A percentile compares a stretch with the other conserved stretches of the same genome.
Evolutionary conservation across 2,797 vertebrate genomes (phyloP).

Genomic region (Pipistrellus nathusii): DNA sequence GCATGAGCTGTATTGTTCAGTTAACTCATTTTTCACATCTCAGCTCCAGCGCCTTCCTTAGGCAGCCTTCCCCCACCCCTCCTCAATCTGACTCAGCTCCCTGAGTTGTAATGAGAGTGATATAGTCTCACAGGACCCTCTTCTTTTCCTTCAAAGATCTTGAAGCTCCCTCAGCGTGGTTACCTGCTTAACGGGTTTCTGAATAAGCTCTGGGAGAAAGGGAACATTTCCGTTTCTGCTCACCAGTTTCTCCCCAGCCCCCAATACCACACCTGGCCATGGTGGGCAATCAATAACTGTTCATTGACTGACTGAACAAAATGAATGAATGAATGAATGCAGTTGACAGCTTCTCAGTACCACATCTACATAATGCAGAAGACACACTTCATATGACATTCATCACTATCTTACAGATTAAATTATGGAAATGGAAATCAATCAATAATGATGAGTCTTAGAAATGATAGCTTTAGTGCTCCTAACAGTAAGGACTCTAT

Average conservation of each 20-base stretch:
- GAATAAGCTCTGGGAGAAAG: background rate
- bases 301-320: background rate
- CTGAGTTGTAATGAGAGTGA: background rate
- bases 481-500: background rate
- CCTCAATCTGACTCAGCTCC: background rate
- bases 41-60: background rate
- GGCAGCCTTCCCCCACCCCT: background rate
- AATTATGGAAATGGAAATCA: background rate
- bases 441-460: background rate
- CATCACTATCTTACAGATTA: background rate
- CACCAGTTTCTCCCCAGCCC: background rate
- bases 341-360: background rate
- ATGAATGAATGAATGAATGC: background rate
- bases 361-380: background rate
- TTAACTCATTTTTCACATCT: constrained; percentile 5
- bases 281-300: background rate
- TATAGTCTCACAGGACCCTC: background rate
- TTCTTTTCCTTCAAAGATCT: background rate
- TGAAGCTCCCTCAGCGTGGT: background rate
- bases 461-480: background rate
- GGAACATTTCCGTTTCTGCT: background rate
- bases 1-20: background rate
- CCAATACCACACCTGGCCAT: background rate
- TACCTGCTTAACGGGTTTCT: background rate
- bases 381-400: background rate